Evolutionary conservation across 2,113 vertebrate genomes (phyloP), one percentile per base, ranked within the genome.

Genomic region (Petrocephalus microphthalmus): DNA sequence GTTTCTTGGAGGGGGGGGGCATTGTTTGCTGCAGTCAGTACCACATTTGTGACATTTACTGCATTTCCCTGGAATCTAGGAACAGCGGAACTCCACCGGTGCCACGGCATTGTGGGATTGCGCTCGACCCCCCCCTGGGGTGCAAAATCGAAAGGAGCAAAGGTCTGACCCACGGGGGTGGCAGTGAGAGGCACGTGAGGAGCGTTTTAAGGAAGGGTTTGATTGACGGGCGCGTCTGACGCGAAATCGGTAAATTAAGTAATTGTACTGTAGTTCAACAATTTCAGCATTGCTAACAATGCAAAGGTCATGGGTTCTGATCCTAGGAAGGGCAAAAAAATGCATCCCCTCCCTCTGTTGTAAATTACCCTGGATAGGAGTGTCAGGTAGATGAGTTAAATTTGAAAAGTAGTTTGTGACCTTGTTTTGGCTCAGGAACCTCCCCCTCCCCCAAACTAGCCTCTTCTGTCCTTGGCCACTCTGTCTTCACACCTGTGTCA

Each of bases 401-500:
- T 67, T n/a, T 67, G 60, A 67, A 67, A 74, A 74, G 17, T 17
- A 19, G 33, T 42, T 5, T 33, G 67, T 74, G 29, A 37, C 67
- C 67, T 37, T 19, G 2, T 54, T 19, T 74, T 42, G 5, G 15
- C 85, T 42, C 22, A n/a, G 37, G 22, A n/a, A 87, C 19, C 47
- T 49, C 45, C 22, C 78, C 45, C n/a, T 0, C n/a, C n/a, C 20
- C 49, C 10, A 51, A 49, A 22, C 45, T 52, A 22, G 47, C 10
- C n/a, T 17, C 49, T 84, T 15, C 83, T 52, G 1, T 19, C 45
- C 10, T 25, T 49, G 83, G 45, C 10, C 20, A 84, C 83, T 84
- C 83, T 84, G 83, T 84, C 83, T 84, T 49, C 83, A 84, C 42
- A 84, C 83, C 83, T 51, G 20, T 51, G 83, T 84, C 83, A 84